Base-by-base conservation (phyloP, 2,113 vertebrate genomes). In the Bagarius yarrelli region DNA sequence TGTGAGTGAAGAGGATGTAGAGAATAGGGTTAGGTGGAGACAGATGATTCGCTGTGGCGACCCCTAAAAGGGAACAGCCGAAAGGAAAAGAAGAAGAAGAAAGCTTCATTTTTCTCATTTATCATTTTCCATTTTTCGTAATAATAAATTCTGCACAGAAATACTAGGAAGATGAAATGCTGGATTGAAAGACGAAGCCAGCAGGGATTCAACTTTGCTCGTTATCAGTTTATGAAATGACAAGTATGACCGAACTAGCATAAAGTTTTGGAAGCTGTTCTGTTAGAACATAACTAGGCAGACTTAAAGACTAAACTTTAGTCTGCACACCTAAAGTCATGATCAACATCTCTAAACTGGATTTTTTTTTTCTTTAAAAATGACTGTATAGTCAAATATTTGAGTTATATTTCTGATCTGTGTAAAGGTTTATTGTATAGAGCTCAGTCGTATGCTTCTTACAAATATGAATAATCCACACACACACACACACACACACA, bases 381-480 rank as follows among this genome's bases (percentile, higher is more conserved):
- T n/a, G n/a, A n/a, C n/a, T n/a, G n/a, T n/a, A n/a, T n/a, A n/a
- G n/a, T n/a, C n/a, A n/a, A n/a, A n/a, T n/a, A n/a, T n/a, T n/a
- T n/a, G n/a, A n/a, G n/a, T n/a, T n/a, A n/a, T n/a, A n/a, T n/a
- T n/a, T n/a, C n/a, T n/a, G n/a, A n/a, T n/a, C n/a, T n/a, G n/a
- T n/a, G n/a, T n/a, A n/a, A n/a, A n/a, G n/a, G n/a, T n/a, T 9
- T 47, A 47, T 4, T 6, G 3, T 40, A 6, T 36, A 59, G 50
- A 69, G 79, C 47, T 78, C 57, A 12, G 59, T 69, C 53, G 32
- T 73, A 69, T 73, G 75, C 60, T 47, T 47, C 44, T 11, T 47
- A 47, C 44, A 66, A 36, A 70, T 74, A 55, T 79, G 0, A 64
- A 78, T 15, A 18, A 63, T 64, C 77, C 47, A 79, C 34, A 40